Conservation (phyloP, 1,140 invertebrate species). For the Calephelis nemesis region DNA sequence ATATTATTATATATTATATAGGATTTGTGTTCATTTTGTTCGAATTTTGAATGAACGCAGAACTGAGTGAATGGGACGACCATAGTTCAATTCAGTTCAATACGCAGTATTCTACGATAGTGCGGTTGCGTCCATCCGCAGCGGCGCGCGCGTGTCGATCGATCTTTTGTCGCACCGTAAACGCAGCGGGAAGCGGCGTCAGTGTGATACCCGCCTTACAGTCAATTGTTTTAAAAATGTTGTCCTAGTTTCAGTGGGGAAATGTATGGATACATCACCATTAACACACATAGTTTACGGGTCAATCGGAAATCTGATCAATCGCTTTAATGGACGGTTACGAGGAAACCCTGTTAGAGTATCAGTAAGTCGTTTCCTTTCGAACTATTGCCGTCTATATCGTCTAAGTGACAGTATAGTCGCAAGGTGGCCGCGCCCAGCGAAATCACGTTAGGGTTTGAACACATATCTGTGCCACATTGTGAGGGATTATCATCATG, state of each 20-base stretch:
- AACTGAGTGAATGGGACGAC: too few species aligned
- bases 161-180: too few species aligned
- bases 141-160: too few species aligned
- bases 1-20: too few species aligned
- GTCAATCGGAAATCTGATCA: constrained; percentile 30
- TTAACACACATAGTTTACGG: constrained; percentile 2
- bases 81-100: too few species aligned
- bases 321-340: constrained; percentile 32
- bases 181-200: too few species aligned
- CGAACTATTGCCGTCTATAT: constrained; percentile 40
- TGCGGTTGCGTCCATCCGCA: too few species aligned
- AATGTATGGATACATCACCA: not conserved
- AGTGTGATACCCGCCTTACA: not conserved
- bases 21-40: too few species aligned
- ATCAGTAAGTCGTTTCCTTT: constrained; percentile 30
- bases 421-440: constrained; percentile 54
- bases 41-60: too few species aligned
- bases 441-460: constrained; percentile 47
- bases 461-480: not conserved
- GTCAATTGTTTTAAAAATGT: not conserved
- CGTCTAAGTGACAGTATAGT: constrained; percentile 46
- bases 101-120: too few species aligned
- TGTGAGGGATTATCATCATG: not conserved
- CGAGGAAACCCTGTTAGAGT: constrained; percentile 32
- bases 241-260: not conserved